Conservation (phyloP, 2,888 invertebrate species). For the Abscondita cerata region DNA sequence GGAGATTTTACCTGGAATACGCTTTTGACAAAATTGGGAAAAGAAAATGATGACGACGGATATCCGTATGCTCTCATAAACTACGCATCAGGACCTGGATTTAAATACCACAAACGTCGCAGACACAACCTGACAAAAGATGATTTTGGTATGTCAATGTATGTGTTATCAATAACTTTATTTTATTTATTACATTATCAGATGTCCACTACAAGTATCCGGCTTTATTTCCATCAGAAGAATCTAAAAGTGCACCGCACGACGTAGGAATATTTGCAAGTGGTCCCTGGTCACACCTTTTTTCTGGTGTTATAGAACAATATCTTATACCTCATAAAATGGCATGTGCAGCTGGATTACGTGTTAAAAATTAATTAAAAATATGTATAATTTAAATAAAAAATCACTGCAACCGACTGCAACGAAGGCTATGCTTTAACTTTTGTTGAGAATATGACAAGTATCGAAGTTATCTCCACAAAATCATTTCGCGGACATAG, state of each 20-base stretch:
- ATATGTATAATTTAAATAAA: too few relatives aligned
- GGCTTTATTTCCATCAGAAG: constrained; percentile 63
- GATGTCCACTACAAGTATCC: constrained; percentile 63
- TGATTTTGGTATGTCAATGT: constrained; percentile 51
- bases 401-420: too few relatives aligned
- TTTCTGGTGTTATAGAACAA: constrained; percentile 81
- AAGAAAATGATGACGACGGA: constrained; percentile 63
- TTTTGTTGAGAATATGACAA: too few relatives aligned
- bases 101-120: constrained; percentile 58
- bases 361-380: too few relatives aligned
- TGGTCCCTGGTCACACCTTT: constrained; percentile 84
- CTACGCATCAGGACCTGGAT: constrained; percentile 76
- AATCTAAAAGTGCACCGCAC: constrained; percentile 78
- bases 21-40: constrained; percentile 60
- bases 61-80: constrained; percentile 70
- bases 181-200: constrained; percentile 37
- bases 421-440: too few relatives aligned
- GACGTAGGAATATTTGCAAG: constrained; percentile 79
- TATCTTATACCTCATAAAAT: constrained; percentile 78
- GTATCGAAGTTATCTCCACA: too few relatives aligned
- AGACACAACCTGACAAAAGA: constrained; percentile 65
- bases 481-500: too few relatives aligned
- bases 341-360: constrained; percentile 72
- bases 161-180: constrained; percentile 73
- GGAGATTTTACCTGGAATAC: constrained; percentile 76